Conservation (phyloP, 2,888 invertebrate species). For the Folsomia manolachei region DNA sequence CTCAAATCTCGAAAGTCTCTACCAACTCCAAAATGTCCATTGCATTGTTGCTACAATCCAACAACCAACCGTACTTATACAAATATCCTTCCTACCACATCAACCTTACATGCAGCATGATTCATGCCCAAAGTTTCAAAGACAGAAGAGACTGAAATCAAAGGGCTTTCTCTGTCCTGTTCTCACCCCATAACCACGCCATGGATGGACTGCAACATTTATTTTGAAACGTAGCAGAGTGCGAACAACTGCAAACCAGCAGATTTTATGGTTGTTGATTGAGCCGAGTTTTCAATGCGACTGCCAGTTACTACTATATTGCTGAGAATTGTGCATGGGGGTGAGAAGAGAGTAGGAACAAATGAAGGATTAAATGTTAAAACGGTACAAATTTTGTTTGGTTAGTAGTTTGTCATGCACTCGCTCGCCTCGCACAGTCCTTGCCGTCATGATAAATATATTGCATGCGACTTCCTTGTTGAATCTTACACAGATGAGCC, state of each 20-base stretch:
- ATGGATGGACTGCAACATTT: too few species aligned
- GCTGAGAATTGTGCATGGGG: background rate
- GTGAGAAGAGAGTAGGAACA: background rate
- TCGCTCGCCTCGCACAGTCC: too few species aligned
- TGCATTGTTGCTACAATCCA: background rate
- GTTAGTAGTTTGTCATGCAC: conserved; percentile 2
- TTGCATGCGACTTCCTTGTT: too few species aligned
- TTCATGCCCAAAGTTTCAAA: background rate
- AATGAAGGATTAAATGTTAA: background rate
- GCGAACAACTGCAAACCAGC: conserved; percentile 19
- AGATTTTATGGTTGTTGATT: conserved; percentile 17
- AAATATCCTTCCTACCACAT: conserved; percentile 13
- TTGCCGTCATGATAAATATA: too few species aligned
- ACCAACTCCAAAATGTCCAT: background rate
- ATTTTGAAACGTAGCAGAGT: background rate
- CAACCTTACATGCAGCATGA: conserved; percentile 13
- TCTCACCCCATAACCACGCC: too few species aligned
- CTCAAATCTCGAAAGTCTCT: conserved; percentile 16
- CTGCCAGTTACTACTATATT: too few species aligned
- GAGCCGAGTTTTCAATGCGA: background rate
- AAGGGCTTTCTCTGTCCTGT: background rate
- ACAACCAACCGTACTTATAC: too few species aligned
- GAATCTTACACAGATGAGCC: background rate
- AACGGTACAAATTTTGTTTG: conserved; percentile 1
- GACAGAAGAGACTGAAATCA: background rate